Conservation (phyloP, 2,888 invertebrate species). For the Arctia plantaginis region DNA sequence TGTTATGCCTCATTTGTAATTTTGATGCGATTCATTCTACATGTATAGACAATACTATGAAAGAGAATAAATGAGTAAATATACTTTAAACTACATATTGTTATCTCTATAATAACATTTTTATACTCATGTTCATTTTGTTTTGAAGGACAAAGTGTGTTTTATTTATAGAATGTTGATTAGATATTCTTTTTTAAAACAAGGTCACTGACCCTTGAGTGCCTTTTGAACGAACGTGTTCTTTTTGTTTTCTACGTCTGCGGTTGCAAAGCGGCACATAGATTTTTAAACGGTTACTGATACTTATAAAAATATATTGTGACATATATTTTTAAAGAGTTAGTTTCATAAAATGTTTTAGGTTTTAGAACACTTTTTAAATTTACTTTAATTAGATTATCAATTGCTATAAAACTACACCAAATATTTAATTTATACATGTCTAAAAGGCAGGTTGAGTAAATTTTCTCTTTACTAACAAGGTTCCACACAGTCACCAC, state of each 20-base stretch:
- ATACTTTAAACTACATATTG: constrained; percentile 16
- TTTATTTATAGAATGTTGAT: not conserved
- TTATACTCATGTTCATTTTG: not conserved
- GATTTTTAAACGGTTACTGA: too few species aligned
- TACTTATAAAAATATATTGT: too few species aligned
- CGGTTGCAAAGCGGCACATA: not conserved
- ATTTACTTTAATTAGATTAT: too few species aligned
- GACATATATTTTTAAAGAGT: too few species aligned
- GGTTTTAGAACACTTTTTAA: too few species aligned
- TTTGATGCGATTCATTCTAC: constrained; percentile 17
- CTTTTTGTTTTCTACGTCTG: not conserved
- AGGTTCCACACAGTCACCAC: too few species aligned
- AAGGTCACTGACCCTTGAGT: not conserved
- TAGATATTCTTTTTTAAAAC: not conserved
- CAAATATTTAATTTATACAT: too few species aligned
- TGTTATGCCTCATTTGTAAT: constrained; percentile 32
- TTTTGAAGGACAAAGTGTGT: constrained; percentile 3
- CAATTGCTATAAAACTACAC: too few species aligned
- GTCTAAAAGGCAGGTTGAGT: too few species aligned
- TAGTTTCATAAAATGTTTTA: too few species aligned
- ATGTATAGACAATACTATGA: constrained; percentile 34
- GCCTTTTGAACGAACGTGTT: not conserved
- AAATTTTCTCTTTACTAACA: too few species aligned
- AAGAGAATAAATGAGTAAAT: constrained; percentile 48
- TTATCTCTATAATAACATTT: not conserved